These are phyloP conservation scores for Eleginops maclovinus DNA, from an alignment of 2,113 vertebrate genomes.

Conservation along the genomic window DNA sequence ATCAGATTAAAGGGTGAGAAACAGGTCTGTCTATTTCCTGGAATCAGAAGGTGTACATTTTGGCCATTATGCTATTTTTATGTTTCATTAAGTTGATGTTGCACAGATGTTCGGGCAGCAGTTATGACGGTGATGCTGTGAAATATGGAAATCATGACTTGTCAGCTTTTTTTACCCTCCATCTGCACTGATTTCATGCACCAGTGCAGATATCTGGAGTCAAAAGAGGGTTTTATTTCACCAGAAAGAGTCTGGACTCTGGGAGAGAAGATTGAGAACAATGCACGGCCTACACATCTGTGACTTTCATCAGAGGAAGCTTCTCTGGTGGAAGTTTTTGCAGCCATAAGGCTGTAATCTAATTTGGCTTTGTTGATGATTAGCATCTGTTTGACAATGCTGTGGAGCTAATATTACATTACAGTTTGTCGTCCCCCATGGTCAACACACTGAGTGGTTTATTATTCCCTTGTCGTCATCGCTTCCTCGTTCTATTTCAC, in stretches of 20 bases:
- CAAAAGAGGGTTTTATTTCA: constrained; percentile 14
- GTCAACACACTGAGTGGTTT: background rate
- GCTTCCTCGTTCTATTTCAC: constrained; percentile 18
- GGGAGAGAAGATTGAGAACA: constrained; percentile 22
- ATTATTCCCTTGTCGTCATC: background rate
- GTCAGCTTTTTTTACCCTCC: constrained; percentile 37
- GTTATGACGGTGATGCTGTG: constrained; percentile 25
- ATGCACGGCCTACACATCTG: constrained; percentile 45
- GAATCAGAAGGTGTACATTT: constrained; percentile 20
- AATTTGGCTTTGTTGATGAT: constrained; percentile 39
- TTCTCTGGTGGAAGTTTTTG: constrained; percentile 12
- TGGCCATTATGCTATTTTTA: background rate
- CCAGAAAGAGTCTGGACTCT: constrained; percentile 27
- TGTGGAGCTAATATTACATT: background rate
- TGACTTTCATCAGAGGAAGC: constrained; percentile 27
- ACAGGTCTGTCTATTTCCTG: background rate
- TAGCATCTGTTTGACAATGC: constrained; percentile 28
- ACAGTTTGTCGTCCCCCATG: background rate
- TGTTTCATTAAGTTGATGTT: constrained; percentile 26
- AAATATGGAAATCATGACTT: constrained; percentile 55
- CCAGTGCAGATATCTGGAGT: constrained; percentile 36
- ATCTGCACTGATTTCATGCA: constrained; percentile 47
- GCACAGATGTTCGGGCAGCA: constrained; percentile 53
- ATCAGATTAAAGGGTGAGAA: background rate
- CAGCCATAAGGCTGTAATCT: constrained; percentile 13